Conservation (phyloP, 2,113 vertebrate genomes). For the Osmerus eperlanus region DNA sequence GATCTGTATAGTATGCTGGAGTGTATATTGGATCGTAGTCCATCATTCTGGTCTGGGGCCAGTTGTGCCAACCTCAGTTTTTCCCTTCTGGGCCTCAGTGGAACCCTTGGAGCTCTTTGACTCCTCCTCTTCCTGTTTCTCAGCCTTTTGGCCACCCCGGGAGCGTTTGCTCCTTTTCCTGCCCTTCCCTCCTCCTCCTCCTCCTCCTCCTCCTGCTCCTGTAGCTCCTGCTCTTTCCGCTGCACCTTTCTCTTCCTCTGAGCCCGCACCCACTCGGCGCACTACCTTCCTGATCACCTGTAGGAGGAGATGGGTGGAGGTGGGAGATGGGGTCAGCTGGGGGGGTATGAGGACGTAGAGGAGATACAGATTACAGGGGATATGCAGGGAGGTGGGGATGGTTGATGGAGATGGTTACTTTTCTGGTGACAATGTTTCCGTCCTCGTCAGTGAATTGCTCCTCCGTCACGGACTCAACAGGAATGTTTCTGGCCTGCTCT, state of each 20-base stretch:
- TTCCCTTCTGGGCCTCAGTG: slow-evolving; percentile 38
- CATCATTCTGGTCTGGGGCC: slow-evolving; percentile 1
- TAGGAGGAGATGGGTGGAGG: slow-evolving; percentile 30
- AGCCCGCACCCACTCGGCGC: slow-evolving; percentile 79
- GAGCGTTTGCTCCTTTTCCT: slow-evolving; percentile 67
- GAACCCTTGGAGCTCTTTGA: neutral
- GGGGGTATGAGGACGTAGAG: slow-evolving; percentile 17
- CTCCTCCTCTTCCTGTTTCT: slow-evolving; percentile 36
- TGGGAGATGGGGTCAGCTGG: slow-evolving; percentile 38
- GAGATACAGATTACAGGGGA: neutral
- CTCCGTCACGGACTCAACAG: slow-evolving; percentile 92
- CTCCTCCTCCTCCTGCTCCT: slow-evolving; percentile 60
- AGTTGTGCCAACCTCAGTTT: slow-evolving; percentile 57
- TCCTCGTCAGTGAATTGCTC: slow-evolving; percentile 96
- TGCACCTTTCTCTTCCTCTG: slow-evolving; percentile 58
- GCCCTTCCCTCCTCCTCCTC: slow-evolving; percentile 52
- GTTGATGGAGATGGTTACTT: slow-evolving; percentile 80
- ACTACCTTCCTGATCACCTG: slow-evolving; percentile 98
- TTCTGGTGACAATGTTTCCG: slow-evolving; percentile 95
- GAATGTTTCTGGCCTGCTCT: slow-evolving; percentile 92
- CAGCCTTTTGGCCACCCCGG: slow-evolving; percentile 54
- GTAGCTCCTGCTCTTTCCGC: slow-evolving; percentile 21
- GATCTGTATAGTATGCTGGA: too few relatives aligned
- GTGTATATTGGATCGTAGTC: too few relatives aligned
- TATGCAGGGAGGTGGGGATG: neutral